Evolutionary conservation across 2,113 vertebrate genomes (phyloP).

Genomic region (Oxygymnocypris stewartii): DNA sequence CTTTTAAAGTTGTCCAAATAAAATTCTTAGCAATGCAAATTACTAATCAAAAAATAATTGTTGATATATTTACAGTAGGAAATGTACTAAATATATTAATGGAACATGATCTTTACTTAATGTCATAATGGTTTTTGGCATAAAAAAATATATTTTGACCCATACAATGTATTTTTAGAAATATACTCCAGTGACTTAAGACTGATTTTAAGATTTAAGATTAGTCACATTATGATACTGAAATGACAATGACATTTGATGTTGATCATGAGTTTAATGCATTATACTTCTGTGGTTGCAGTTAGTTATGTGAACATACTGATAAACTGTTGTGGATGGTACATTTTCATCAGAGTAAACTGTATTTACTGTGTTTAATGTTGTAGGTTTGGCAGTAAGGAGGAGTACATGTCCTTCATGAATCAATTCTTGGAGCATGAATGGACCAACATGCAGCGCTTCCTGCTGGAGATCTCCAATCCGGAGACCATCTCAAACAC

Average conservation of each 20-base stretch:
- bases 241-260: background rate
- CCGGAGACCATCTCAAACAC: slow-evolving; percentile 93
- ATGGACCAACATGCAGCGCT: slow-evolving; percentile 97
- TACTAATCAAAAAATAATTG: too few relatives aligned
- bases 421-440: slow-evolving; percentile 96
- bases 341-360: background rate
- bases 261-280: background rate
- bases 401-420: slow-evolving; percentile 99
- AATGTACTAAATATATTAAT: too few relatives aligned
- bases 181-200: too few relatives aligned
- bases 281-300: background rate
- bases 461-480: slow-evolving; percentile 95
- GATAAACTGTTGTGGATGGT: background rate
- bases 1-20: too few relatives aligned
- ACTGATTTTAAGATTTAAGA: too few relatives aligned
- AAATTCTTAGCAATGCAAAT: too few relatives aligned
- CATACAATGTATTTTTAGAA: too few relatives aligned
- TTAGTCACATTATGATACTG: too few relatives aligned
- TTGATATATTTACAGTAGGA: too few relatives aligned
- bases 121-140: too few relatives aligned
- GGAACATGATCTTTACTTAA: too few relatives aligned
- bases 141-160: too few relatives aligned
- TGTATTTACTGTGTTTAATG: background rate
- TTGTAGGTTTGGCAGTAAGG: slow-evolving; percentile 92
- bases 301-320: slow-evolving; percentile 3